Conservation (phyloP, 2,888 invertebrate genomes). For the Aelia acuminata region DNA sequence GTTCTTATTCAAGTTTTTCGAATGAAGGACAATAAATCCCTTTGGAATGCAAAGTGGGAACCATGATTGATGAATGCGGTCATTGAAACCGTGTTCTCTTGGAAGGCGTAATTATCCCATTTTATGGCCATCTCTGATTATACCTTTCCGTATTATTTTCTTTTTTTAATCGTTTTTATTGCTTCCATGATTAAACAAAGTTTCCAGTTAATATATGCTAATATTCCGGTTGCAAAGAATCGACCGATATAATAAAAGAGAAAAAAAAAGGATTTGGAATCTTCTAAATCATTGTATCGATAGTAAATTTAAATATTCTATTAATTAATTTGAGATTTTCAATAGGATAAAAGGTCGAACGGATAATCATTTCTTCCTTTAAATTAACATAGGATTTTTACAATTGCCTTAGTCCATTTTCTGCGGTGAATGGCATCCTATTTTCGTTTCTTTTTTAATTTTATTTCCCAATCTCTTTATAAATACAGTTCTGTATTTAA, state of each 20-base stretch:
- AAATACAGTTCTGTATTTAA: too few species aligned
- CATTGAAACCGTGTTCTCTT: slow-evolving; percentile 24
- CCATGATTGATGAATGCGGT: slow-evolving; percentile 21
- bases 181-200: slow-evolving; percentile 28
- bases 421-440: too few species aligned
- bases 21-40: slow-evolving; percentile 38
- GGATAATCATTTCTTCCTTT: neutral
- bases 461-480: too few species aligned
- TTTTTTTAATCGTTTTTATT: slow-evolving; percentile 27
- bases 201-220: slow-evolving; percentile 13
- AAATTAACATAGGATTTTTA: too few species aligned
- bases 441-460: too few species aligned
- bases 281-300: neutral
- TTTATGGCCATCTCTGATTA: slow-evolving; percentile 42
- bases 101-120: slow-evolving; percentile 38
- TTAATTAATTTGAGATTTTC: neutral
- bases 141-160: neutral
- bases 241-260: neutral
- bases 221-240: neutral
- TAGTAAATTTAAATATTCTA: neutral
- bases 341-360: neutral
- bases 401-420: too few species aligned
- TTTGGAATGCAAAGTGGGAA: slow-evolving; percentile 27
- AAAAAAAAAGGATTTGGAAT: neutral
- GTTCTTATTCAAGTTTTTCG: slow-evolving; percentile 31